phyloP scores from a whole-genome alignment of 2,113 vertebrate genomes.

The Chamaetylas fuelleborni region DNA sequence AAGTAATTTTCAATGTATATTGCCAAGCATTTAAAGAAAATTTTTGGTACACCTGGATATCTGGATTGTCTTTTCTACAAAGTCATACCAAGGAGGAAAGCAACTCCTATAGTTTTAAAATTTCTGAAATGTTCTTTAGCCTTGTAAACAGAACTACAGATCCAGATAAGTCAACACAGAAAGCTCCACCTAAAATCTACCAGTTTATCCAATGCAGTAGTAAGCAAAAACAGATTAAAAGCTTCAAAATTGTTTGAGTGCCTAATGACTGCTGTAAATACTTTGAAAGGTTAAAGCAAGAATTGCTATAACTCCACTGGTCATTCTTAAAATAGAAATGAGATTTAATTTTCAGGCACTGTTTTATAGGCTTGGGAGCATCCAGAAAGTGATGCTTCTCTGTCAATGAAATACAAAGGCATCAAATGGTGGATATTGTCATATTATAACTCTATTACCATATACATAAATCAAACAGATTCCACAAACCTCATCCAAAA shows the following conservation, averaged over 20 bases:
- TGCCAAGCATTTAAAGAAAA: neutral
- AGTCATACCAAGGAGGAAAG: neutral
- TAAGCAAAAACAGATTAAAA: neutral
- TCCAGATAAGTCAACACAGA: neutral
- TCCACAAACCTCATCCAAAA: neutral
- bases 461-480: neutral
- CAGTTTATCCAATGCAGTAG: neutral
- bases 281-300: neutral
- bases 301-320: neutral
- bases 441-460: neutral
- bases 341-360: neutral
- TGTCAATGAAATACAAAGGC: neutral
- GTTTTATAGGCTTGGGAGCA: neutral
- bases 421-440: neutral
- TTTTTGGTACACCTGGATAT: neutral
- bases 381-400: neutral
- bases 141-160: neutral
- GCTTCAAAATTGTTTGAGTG: neutral
- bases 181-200: neutral
- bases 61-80: neutral
- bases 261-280: neutral
- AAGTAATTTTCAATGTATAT: neutral
- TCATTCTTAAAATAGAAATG: neutral
- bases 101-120: neutral
- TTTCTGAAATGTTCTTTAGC: neutral